phyloP scores from a whole-genome alignment of 2,113 vertebrate species.

The Bothrops jararaca region DNA sequence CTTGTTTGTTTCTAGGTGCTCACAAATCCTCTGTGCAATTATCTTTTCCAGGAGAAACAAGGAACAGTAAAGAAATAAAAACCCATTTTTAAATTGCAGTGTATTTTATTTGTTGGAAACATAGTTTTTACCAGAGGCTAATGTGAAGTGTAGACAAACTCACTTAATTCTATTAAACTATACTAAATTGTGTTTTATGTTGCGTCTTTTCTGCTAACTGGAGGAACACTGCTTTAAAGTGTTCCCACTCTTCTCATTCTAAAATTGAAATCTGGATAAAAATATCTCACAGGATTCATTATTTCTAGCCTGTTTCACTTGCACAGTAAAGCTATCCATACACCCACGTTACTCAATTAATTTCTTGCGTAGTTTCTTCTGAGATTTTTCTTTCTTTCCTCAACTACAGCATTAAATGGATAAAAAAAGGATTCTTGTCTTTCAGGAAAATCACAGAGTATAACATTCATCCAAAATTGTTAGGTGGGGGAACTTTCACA shows the following conservation, averaged over 20 bases:
- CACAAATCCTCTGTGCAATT: not conserved
- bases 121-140: conserved; percentile 26
- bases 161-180: conserved; percentile 28
- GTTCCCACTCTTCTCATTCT: not conserved
- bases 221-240: conserved; percentile 27
- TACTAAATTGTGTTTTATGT: conserved; percentile 18
- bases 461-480: not conserved
- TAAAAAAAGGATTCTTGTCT: not conserved
- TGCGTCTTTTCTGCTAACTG: conserved; percentile 25
- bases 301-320: conserved; percentile 32
- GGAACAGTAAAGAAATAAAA: not conserved
- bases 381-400: not conserved
- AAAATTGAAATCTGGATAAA: conserved; percentile 11
- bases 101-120: conserved; percentile 27
- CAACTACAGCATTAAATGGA: not conserved
- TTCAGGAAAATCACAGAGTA: not conserved
- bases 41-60: not conserved
- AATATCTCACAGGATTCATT: conserved; percentile 14
- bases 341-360: not conserved
- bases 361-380: not conserved
- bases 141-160: conserved; percentile 32
- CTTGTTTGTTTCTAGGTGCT: not conserved
- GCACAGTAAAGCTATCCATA: conserved; percentile 21
- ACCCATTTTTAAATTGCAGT: conserved; percentile 6
- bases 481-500: not conserved